Base-by-base conservation (phyloP, 2,113 vertebrate genomes). In the Haliaeetus leucogaster region DNA sequence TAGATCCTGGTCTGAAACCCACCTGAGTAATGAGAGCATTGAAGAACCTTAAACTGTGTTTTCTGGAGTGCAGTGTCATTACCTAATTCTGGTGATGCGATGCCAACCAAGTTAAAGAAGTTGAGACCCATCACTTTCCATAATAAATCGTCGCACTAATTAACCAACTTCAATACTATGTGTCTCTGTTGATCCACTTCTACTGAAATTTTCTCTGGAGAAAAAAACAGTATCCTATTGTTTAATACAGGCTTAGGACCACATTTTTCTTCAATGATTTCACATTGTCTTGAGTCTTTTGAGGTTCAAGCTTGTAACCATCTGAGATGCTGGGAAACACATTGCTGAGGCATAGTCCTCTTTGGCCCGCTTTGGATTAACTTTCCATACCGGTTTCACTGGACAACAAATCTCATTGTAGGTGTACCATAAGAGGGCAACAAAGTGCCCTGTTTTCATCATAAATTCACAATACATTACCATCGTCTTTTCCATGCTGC, bases 21-120 rank as follows among this genome's bases (percentile, higher is more conserved):
- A 45, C 25, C 25, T 42, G 9, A 55, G 32, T 48, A 43, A 40
- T 8, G 7, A 43, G 27, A 81, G 21, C 29, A n/a, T 59, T 58
- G n/a, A 86, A 93, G 32, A 47, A 36, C 23, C 26, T 43, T 30
- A 47, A 85, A 19, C 26, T 36, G 11, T 45, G 58, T 30, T 55
- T 47, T 67, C 56, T 50, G 50, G 50, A 76, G 21, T 0, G 0
- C 22, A 25, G 6, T 10, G 45, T 38, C 10, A 1, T 78, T 26
- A 40, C 1, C 2, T 50, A 63, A 2, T 9, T 76, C 29, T 16
- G 16, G 45, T 47, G 36, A 15, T 71, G 18, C 8, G 3, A 27
- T 30, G 17, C 25, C 26, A 87, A 13, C 48, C 16, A 4, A 1
- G 5, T 40, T 21, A 50, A 11, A 77, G 25, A 72, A 73, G 13